A percentile compares a stretch with the other conserved stretches of the same genome.
phyloP scores from a whole-genome alignment of 2,888 invertebrate species.

The Labia minor region DNA sequence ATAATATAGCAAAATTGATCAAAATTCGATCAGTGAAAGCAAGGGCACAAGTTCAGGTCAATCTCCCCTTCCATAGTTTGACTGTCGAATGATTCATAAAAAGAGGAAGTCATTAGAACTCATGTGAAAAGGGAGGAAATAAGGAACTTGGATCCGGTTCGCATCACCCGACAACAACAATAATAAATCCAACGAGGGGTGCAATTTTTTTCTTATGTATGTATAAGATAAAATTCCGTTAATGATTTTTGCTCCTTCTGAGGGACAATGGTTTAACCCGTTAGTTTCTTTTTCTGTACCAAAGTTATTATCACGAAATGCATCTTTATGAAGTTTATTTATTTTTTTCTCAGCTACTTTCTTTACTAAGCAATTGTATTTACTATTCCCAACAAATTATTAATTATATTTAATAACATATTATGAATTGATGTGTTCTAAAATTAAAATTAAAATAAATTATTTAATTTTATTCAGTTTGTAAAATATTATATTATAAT shows the following conservation, averaged over 20 bases:
- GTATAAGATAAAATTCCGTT: neutral
- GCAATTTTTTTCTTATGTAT: neutral
- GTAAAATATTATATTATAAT: too few species aligned
- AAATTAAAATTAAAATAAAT: too few species aligned
- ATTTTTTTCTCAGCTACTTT: too few species aligned
- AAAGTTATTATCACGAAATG: too few species aligned
- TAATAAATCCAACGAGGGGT: neutral
- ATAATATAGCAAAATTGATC: neutral
- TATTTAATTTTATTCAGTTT: too few species aligned
- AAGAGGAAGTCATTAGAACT: constrained; percentile 8
- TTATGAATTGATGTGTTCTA: too few species aligned
- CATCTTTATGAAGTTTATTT: too few species aligned
- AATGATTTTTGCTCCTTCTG: neutral
- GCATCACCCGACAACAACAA: constrained; percentile 2
- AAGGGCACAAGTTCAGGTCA: neutral
- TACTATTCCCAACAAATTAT: too few species aligned
- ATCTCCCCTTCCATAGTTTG: neutral
- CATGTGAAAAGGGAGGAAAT: constrained; percentile 13
- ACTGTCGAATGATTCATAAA: neutral
- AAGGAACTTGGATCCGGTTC: constrained; percentile 1
- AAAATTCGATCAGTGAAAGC: constrained; percentile 13
- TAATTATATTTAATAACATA: too few species aligned
- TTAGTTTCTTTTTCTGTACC: neutral
- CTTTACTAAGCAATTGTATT: too few species aligned
- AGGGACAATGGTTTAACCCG: neutral